Conservation (phyloP, 2,113 vertebrate genomes). For the Otocyon megalotis region DNA sequence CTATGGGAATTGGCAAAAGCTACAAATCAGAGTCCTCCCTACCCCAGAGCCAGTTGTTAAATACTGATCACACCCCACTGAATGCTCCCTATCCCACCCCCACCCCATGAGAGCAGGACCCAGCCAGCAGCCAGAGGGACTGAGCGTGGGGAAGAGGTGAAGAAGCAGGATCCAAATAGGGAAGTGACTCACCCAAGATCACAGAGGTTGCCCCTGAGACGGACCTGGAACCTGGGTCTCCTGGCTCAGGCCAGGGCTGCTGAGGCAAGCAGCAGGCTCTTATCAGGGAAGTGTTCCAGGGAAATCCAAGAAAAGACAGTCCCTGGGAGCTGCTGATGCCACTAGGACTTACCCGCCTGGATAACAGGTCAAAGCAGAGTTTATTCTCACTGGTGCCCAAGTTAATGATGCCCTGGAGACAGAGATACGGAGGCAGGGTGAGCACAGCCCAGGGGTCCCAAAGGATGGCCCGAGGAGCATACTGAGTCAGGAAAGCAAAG, state of each 20-base stretch:
- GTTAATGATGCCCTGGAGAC: constrained; percentile 94
- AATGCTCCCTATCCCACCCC: not conserved
- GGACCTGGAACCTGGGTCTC: not conserved
- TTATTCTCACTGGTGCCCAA: constrained; percentile 98
- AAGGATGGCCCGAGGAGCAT: not conserved
- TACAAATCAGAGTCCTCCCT: not conserved
- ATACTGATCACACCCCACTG: not conserved
- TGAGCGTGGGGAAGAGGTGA: not conserved
- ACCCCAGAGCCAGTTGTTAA: not conserved
- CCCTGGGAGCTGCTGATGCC: not conserved
- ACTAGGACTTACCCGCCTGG: constrained; percentile 90
- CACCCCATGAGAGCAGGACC: not conserved
- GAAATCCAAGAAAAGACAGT: not conserved
- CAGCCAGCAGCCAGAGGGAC: not conserved
- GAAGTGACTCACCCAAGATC: not conserved
- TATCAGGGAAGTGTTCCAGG: accelerated
- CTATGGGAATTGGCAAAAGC: not conserved
- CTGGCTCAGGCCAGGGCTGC: not conserved
- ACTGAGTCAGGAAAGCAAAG: not conserved
- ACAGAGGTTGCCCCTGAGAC: not conserved
- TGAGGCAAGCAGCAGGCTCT: not conserved
- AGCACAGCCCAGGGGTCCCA: not conserved
- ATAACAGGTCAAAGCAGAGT: constrained; percentile 95
- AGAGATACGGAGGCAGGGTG: constrained; percentile 27
- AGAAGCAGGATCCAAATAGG: not conserved